Evolutionary conservation across 1,140 invertebrate genomes (phyloP).

Genomic region (Ganaspis sp.): DNA sequence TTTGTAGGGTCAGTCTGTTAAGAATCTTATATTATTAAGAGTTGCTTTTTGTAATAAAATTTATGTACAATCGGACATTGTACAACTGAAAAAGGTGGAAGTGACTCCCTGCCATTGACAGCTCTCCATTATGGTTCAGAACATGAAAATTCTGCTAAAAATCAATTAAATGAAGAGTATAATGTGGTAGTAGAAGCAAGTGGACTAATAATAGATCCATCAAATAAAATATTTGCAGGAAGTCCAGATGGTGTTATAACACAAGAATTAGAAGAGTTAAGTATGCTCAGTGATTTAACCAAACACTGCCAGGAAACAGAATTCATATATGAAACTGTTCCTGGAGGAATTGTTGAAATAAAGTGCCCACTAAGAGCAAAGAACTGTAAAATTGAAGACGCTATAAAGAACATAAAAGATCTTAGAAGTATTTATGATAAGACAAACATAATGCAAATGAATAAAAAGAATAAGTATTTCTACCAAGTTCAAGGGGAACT

Average conservation of each 20-base stretch:
- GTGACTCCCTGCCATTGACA: too few relatives aligned
- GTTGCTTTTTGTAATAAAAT: too few relatives aligned
- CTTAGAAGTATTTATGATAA: constrained; percentile 34
- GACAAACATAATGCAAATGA: constrained; percentile 47
- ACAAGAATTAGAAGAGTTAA: constrained; percentile 42
- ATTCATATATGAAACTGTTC: neutral
- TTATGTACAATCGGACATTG: too few relatives aligned
- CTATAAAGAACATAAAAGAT: neutral
- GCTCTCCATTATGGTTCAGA: too few relatives aligned
- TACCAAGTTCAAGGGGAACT: too few relatives aligned
- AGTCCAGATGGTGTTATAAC: constrained; percentile 70
- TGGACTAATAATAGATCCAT: constrained; percentile 69
- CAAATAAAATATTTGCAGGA: constrained; percentile 63
- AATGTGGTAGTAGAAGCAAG: constrained; percentile 37
- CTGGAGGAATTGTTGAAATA: constrained; percentile 12
- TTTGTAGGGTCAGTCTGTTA: too few relatives aligned
- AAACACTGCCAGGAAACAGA: neutral
- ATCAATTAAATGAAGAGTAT: too few relatives aligned
- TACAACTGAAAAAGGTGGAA: too few relatives aligned
- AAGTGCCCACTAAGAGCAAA: constrained; percentile 9
- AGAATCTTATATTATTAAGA: too few relatives aligned
- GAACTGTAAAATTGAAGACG: neutral
- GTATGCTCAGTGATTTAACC: too few relatives aligned
- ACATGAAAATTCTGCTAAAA: too few relatives aligned
- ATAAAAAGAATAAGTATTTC: constrained; percentile 52